A percentile compares a stretch with the other conserved stretches of the same genome.
These are phyloP conservation scores for Tetraneura akinire DNA, from an alignment of 1,140 invertebrate species.

Conservation along the genomic window DNA sequence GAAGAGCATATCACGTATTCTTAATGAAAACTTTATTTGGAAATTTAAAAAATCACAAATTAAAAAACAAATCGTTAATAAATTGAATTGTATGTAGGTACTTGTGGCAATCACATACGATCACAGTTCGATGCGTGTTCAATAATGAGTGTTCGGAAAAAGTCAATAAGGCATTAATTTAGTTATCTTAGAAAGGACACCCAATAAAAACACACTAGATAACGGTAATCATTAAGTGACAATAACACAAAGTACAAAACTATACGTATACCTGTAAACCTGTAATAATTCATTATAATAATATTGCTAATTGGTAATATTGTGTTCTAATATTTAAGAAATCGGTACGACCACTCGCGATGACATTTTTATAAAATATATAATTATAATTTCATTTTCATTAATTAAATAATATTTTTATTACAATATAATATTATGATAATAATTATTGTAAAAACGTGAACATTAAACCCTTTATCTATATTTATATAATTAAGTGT, in stretches of 20 bases:
- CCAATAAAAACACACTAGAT: slow-evolving; percentile 28
- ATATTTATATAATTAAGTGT: too few species aligned
- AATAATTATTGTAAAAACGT: too few species aligned
- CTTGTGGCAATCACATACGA: neutral
- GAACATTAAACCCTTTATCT: too few species aligned
- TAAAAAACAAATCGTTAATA: neutral
- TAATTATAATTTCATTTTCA: too few species aligned
- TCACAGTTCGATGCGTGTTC: neutral
- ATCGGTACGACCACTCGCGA: too few species aligned
- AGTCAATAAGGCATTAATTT: slow-evolving; percentile 6
- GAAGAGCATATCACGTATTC: slow-evolving; percentile 46
- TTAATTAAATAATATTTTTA: too few species aligned
- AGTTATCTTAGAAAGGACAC: slow-evolving; percentile 21
- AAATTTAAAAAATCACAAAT: neutral
- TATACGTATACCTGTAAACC: too few species aligned
- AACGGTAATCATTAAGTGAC: slow-evolving; percentile 18
- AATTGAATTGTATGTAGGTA: neutral
- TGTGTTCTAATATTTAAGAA: too few species aligned
- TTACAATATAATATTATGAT: too few species aligned
- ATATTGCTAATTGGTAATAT: too few species aligned
- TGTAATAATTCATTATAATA: too few species aligned
- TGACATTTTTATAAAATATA: too few species aligned
- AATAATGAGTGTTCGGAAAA: slow-evolving; percentile 1
- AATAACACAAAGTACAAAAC: slow-evolving; percentile 12
- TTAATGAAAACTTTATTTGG: neutral